Conservation (phyloP, 2,888 invertebrate genomes). For the Coenonympha glycerion region DNA sequence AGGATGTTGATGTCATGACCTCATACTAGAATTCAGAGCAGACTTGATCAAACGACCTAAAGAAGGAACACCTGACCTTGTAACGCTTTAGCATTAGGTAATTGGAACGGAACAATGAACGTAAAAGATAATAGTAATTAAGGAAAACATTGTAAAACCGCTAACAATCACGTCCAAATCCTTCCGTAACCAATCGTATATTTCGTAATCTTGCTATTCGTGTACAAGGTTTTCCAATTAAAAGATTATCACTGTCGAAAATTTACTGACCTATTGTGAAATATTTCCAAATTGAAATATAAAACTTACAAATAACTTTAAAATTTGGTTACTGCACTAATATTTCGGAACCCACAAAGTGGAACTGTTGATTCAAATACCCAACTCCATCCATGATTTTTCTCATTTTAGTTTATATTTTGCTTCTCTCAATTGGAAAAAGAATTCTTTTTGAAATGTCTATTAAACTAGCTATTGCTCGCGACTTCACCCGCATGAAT, state of each 20-base stretch:
- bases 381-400: no score
- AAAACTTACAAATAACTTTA: no score
- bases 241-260: neutral
- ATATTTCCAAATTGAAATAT: neutral
- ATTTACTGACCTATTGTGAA: conserved; percentile 10
- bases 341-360: no score
- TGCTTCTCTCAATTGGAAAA: no score
- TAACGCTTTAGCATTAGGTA: neutral
- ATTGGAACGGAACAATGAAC: conserved; percentile 2
- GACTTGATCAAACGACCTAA: neutral
- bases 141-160: neutral
- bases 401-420: no score
- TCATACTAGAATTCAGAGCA: no score
- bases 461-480: no score
- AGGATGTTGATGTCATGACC: no score
- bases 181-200: conserved; percentile 5
- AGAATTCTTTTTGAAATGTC: no score
- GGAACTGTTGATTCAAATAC: no score
- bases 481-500: no score
- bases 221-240: conserved; percentile 7
- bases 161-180: conserved; percentile 11
- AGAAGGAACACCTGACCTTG: conserved; percentile 2
- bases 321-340: no score
- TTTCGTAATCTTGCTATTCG: neutral
- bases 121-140: neutral